A percentile compares a stretch with the other conserved stretches of the same genome.
These are phyloP conservation scores for Sympetrum striolatum DNA, from an alignment of 2,888 invertebrate species.

Conservation along the genomic window DNA sequence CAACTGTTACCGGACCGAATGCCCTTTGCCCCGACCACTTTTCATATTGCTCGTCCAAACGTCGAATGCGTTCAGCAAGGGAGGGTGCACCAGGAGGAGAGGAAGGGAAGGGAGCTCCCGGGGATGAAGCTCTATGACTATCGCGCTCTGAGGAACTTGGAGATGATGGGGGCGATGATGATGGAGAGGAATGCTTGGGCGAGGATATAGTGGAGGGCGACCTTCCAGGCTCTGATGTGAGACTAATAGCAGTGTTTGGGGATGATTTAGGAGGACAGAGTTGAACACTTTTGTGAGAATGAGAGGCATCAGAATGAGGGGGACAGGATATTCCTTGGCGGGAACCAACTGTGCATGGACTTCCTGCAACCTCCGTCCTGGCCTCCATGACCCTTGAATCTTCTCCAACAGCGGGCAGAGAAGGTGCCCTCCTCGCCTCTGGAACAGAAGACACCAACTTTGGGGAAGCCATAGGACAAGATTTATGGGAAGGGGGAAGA, in stretches of 20 bases:
- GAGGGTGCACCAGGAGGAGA: conserved; percentile 61
- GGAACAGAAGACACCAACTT: conserved; percentile 51
- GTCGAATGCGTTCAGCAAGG: conserved; percentile 89
- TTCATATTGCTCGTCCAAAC: conserved; percentile 91
- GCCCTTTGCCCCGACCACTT: conserved; percentile 80
- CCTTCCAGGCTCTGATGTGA: conserved; percentile 56
- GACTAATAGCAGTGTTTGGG: conserved; percentile 55
- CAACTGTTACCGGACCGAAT: conserved; percentile 52
- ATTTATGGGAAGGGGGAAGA: conserved; percentile 46
- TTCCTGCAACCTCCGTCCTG: conserved; percentile 48
- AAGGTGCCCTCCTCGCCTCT: conserved; percentile 46
- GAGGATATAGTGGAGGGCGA: conserved; percentile 57
- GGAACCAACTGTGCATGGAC: conserved; percentile 49
- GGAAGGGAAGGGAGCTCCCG: conserved; percentile 49
- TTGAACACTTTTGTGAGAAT: conserved; percentile 57
- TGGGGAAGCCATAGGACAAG: conserved; percentile 54
- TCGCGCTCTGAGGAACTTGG: conserved; percentile 77
- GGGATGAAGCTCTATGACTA: conserved; percentile 72
- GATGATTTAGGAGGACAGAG: conserved; percentile 59
- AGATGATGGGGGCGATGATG: conserved; percentile 68
- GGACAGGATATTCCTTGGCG: conserved; percentile 46
- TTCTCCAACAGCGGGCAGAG: conserved; percentile 30
- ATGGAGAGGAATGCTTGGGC: conserved; percentile 60
- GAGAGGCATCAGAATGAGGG: conserved; percentile 54
- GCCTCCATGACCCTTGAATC: conserved; percentile 36